Evolutionary conservation across 2,888 invertebrate genomes (phyloP).

Genomic region (Ectemnius lituratus): DNA sequence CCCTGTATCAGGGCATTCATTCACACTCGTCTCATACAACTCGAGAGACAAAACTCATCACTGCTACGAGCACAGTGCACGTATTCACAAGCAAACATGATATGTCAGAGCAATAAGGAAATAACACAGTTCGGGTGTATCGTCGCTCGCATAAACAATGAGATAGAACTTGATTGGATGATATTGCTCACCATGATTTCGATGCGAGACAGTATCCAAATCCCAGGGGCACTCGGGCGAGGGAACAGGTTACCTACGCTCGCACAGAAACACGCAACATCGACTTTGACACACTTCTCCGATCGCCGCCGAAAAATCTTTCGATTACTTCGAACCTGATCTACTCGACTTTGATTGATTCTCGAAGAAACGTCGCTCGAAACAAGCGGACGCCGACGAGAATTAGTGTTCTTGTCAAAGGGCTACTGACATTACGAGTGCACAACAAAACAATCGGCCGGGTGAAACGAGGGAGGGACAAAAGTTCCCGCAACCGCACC

Average conservation of each 20-base stretch:
- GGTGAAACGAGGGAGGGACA: conserved; percentile 16
- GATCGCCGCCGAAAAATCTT: conserved; percentile 16
- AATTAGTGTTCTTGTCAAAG: too few relatives aligned
- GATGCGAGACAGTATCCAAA: conserved; percentile 34
- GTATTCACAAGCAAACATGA: too few relatives aligned
- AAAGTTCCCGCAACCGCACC: not conserved
- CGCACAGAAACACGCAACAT: conserved; percentile 54
- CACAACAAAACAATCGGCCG: conserved; percentile 50
- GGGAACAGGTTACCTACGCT: conserved; percentile 29
- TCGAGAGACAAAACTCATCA: too few relatives aligned
- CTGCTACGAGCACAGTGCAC: too few relatives aligned
- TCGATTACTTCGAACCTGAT: not conserved
- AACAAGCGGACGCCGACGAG: too few relatives aligned
- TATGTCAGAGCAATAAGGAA: too few relatives aligned
- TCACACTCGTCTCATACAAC: conserved; percentile 9
- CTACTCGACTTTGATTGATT: not conserved
- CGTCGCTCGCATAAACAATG: too few relatives aligned
- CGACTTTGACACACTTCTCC: conserved; percentile 53
- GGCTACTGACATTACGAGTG: too few relatives aligned
- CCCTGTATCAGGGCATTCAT: conserved; percentile 28
- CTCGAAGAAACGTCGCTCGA: too few relatives aligned
- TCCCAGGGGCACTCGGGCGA: conserved; percentile 14
- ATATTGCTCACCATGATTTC: not conserved
- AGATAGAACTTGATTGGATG: too few relatives aligned
- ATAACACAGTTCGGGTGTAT: too few relatives aligned